These are phyloP conservation scores for Galleria mellonella DNA, from an alignment of 1,140 invertebrate genomes.

Conservation along the genomic window DNA sequence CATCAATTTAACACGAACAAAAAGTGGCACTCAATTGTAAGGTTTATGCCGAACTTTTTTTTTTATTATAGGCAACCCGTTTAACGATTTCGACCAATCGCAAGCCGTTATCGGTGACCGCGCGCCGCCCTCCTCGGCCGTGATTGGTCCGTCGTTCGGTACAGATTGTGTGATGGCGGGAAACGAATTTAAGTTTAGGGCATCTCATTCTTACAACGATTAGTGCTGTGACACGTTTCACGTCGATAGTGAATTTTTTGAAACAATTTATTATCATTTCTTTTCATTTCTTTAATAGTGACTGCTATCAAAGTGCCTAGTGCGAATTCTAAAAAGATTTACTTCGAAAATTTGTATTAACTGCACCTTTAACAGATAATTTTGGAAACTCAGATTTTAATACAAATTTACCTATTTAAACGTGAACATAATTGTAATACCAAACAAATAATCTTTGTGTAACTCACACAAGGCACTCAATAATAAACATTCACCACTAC, in stretches of 20 bases:
- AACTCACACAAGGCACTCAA: no score
- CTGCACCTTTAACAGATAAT: no score
- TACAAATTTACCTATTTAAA: no score
- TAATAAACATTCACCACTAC: no score
- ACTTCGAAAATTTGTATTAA: no score
- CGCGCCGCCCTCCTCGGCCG: constrained; percentile 43
- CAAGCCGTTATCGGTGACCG: constrained; percentile 18
- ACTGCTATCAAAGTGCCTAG: no score
- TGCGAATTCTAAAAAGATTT: no score
- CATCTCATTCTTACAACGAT: constrained; percentile 61
- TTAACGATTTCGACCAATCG: constrained; percentile 61
- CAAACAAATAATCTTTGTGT: no score
- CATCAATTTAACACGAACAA: constrained; percentile 68
- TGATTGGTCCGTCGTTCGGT: constrained; percentile 43
- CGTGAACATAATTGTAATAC: no score
- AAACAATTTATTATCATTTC: not conserved
- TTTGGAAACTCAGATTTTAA: no score
- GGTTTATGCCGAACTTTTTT: constrained; percentile 50
- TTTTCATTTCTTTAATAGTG: constrained; percentile 4
- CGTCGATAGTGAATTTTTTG: constrained; percentile 18
- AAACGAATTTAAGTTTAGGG: constrained; percentile 68
- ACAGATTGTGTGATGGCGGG: constrained; percentile 66
- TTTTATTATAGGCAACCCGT: constrained; percentile 53
- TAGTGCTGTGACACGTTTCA: constrained; percentile 14
- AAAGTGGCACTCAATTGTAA: constrained; percentile 68